Base-by-base conservation (phyloP, 2,113 vertebrate species). In the Anolis sagrei region DNA sequence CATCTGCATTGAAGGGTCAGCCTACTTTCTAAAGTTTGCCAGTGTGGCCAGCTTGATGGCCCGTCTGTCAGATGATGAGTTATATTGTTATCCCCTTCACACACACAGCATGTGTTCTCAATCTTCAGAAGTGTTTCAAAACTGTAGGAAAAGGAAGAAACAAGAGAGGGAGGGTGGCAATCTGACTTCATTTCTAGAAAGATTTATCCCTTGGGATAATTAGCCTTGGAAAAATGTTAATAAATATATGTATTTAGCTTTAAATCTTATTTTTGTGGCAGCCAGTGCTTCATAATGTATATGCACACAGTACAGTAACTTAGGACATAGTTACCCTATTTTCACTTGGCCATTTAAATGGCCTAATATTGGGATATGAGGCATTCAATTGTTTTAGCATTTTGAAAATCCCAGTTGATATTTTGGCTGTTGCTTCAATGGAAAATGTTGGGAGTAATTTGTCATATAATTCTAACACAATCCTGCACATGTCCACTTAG, bases 1-100 rank as follows among this genome's bases (percentile, higher is more conserved):
- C 54, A 10, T 93, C 91, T 94, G 90, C 80, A 44, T 44, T 66
- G 4, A 73, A 32, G 77, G 44, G 81, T 82, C 74, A 82, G 83
- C 39, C 64, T 0, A 0, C 72, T 49, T 82, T 87, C 68, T 0
- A 0, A 34, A 79, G 61, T 78, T 87, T 70, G 27, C 62, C 79
- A 14, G 75, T 64, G 62, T 27, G 27, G 13, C 86, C 0, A 0
- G 51, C 81, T 32, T 0, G 0, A 25, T 83, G 76, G 69, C 69
- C 83, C 86, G 2, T 81, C 72, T 1, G 0, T 44, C 39, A 44
- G 39, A 69, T 64, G 73, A 89, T 68, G 13, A 18, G 25, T 19
- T 7, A 44, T 86, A 7, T 62, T 44, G 64, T 25, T 13, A 3
- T 5, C 21, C 39, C 79, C 11, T 27, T 4, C 44, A 64, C 75